These are phyloP conservation scores for Triops longicaudatus DNA, from an alignment of 1,140 invertebrate genomes.

Conservation along the genomic window DNA sequence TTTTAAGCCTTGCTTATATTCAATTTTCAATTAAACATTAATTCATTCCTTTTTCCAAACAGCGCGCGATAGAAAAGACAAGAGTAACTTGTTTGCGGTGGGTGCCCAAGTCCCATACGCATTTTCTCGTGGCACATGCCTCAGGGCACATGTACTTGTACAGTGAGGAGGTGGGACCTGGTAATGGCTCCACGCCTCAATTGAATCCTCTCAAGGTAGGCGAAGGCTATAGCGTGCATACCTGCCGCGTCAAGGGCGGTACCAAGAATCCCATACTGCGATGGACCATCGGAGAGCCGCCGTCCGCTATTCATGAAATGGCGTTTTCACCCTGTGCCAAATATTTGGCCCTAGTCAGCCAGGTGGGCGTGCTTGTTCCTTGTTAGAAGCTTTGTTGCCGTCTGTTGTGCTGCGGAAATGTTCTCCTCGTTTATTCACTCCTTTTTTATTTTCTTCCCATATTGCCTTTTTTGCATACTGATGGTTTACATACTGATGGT, in stretches of 20 bases:
- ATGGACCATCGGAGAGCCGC: conserved; percentile 63
- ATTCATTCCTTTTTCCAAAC: conserved; percentile 43
- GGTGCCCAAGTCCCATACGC: conserved; percentile 85
- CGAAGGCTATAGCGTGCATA: conserved; percentile 86
- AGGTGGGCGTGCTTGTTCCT: not conserved
- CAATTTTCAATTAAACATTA: too few relatives aligned
- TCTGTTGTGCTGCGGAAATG: too few relatives aligned
- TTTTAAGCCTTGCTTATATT: too few relatives aligned
- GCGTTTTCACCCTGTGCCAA: conserved; percentile 90
- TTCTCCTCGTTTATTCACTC: too few relatives aligned
- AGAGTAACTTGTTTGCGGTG: conserved; percentile 97
- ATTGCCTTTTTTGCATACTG: too few relatives aligned
- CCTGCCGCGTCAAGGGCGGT: conserved; percentile 85
- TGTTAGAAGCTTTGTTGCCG: too few relatives aligned
- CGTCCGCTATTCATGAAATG: conserved; percentile 87
- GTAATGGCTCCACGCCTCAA: conserved; percentile 61
- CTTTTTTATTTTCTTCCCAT: too few relatives aligned
- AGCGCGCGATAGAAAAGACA: conserved; percentile 95
- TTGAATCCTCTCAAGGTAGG: conserved; percentile 95
- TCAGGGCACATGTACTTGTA: conserved; percentile 98
- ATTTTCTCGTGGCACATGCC: conserved; percentile 88
- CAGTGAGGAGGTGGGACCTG: conserved; percentile 88
- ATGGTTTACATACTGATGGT: too few relatives aligned
- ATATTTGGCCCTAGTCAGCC: conserved; percentile 72
- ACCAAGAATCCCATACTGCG: conserved; percentile 76